Evolutionary conservation across 2,113 vertebrate genomes (phyloP).

Genomic region (Butorides virescens): DNA sequence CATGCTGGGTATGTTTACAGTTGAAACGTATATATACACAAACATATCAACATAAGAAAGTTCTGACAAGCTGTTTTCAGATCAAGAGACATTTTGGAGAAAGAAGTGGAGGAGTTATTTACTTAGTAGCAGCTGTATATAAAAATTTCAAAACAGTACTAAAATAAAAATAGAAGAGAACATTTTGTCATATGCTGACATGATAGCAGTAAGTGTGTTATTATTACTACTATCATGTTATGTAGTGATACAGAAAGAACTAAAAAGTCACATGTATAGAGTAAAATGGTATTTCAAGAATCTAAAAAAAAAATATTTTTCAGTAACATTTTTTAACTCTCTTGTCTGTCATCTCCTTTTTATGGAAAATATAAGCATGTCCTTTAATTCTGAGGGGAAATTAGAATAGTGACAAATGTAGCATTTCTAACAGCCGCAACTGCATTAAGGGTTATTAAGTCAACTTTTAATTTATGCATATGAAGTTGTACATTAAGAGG

Average conservation of each 20-base stretch:
- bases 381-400: neutral
- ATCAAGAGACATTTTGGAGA: neutral
- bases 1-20: neutral
- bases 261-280: neutral
- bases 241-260: neutral
- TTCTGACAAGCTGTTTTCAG: neutral
- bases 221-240: neutral
- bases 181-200: neutral
- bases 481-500: neutral
- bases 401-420: neutral
- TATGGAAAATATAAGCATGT: neutral
- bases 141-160: neutral
- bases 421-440: neutral
- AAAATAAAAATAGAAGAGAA: neutral
- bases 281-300: neutral
- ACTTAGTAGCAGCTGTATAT: neutral
- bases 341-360: neutral
- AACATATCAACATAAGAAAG: neutral
- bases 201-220: neutral
- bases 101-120: neutral
- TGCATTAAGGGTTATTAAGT: neutral
- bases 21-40: neutral
- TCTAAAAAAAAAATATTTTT: neutral
- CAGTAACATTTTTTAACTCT: neutral
- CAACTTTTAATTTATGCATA: neutral